A percentile compares a stretch with the other conserved stretches of the same genome.
phyloP scores from a whole-genome alignment of 2,888 invertebrate genomes.

The Andrena camellia region DNA sequence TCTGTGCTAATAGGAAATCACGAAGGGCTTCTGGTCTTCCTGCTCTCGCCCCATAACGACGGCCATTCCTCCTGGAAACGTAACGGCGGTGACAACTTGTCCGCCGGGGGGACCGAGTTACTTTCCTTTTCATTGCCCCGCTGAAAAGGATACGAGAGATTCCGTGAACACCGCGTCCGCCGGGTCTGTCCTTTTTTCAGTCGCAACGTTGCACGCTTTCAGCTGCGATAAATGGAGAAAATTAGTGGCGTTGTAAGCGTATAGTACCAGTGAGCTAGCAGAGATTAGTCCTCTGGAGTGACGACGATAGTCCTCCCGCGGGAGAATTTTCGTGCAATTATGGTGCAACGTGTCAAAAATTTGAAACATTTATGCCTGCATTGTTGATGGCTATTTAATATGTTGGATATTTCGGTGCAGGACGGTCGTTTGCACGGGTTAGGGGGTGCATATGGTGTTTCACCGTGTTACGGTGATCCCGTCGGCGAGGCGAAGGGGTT shows the following conservation, averaged over 20 bases:
- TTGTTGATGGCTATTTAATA: background rate
- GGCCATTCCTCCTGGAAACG: constrained; percentile 33
- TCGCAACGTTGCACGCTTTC: background rate
- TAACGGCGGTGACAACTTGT: constrained; percentile 46
- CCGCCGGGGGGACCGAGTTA: constrained; percentile 24
- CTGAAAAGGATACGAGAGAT: constrained; percentile 40
- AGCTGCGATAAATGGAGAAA: constrained; percentile 19
- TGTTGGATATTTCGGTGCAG: background rate
- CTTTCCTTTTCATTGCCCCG: constrained; percentile 51
- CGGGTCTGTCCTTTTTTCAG: constrained; percentile 4
- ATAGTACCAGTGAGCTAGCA: background rate
- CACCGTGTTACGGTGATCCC: constrained; percentile 13
- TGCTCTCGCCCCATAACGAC: constrained; percentile 46
- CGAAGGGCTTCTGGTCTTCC: constrained; percentile 73
- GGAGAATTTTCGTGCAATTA: background rate
- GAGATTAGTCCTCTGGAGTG: constrained; percentile 13
- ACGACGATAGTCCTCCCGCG: background rate
- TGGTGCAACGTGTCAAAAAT: background rate
- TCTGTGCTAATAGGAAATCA: constrained; percentile 81
- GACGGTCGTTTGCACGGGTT: background rate
- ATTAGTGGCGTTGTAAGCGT: constrained; percentile 6
- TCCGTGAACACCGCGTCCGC: constrained; percentile 40
- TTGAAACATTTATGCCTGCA: no score
- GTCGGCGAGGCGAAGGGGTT: constrained; percentile 20
- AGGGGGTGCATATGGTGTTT: constrained; percentile 9